Base-by-base conservation (phyloP, 1,140 invertebrate genomes). In the Alviniconcha marisindica region DNA sequence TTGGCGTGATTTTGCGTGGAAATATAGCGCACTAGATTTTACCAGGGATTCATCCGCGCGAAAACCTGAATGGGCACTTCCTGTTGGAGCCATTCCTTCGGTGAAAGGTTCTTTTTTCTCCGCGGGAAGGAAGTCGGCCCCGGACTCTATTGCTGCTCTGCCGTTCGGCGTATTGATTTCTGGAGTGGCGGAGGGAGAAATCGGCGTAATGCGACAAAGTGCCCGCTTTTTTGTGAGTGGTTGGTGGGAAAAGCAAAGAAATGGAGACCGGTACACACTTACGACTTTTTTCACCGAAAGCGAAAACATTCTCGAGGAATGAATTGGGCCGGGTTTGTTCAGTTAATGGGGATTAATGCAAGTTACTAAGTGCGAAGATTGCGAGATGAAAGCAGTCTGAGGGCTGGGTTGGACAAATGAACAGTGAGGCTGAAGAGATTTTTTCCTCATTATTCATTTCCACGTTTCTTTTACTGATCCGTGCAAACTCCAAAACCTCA, bases 131-230 rank as follows among this genome's bases (percentile, higher is more conserved):
- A 80, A 80, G 78, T 80, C 56, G 28, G 56, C 31, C 40, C 78
- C 78, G 78, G 56, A 60, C 78, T 63, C 36, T 66, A 63, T 42
- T 80, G 78, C 78, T 80, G 78, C 78, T 80, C 60, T 31, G 78
- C 78, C 60, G 69, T 80, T 80, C 56, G 78, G 78, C 38, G 78
- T 80, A 80, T 80, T 80, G 78, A 80, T 80, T 44, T 80, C 51
- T 78, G 77, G 77, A 78, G 77, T 60, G 54, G 78, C 56, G 56
- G 40, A 42, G 60, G 78, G 56, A 80, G 78, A 80, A 80, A 66
- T 60, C 56, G 24, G 36, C 33, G 78, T 80, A 80, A 80, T 66
- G 78, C 78, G 78, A 80, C 56, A 80, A 66, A 80, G 78, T 63
- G 78, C 24, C 38, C 60, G 36, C 40, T 69, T 80, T 80, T 54